phyloP scores from a whole-genome alignment of 2,888 invertebrate species.

The Unio delphinus region DNA sequence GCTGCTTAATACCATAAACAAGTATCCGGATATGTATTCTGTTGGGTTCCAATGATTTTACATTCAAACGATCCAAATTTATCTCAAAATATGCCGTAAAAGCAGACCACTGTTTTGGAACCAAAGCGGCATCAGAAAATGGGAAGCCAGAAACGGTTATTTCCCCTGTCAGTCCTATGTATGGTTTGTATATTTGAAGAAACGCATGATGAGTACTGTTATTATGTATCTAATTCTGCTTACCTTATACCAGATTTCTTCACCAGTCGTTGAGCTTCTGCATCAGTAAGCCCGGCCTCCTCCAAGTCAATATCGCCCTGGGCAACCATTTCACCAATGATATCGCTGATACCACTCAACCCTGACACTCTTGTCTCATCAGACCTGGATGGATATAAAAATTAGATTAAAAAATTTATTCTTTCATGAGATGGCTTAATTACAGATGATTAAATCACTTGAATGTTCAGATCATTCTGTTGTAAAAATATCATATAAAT shows the following conservation, averaged over 20 bases:
- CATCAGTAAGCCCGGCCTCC: constrained; percentile 55
- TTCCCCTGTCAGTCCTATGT: too few relatives aligned
- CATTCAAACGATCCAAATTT: too few relatives aligned
- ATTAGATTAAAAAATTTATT: not conserved
- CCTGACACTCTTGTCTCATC: constrained; percentile 47
- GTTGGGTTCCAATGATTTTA: too few relatives aligned
- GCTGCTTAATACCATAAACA: too few relatives aligned
- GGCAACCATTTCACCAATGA: constrained; percentile 64
- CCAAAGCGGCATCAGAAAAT: too few relatives aligned
- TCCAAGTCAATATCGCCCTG: constrained; percentile 58
- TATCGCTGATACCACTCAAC: constrained; percentile 65
- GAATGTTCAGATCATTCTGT: not conserved
- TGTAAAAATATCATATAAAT: too few relatives aligned
- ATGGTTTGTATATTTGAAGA: too few relatives aligned
- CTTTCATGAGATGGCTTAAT: not conserved
- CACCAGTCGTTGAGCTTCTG: constrained; percentile 49
- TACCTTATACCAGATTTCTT: constrained; percentile 46
- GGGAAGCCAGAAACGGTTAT: too few relatives aligned
- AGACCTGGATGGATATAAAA: constrained; percentile 26
- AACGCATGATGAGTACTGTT: too few relatives aligned
- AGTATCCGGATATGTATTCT: too few relatives aligned
- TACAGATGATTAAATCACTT: not conserved
- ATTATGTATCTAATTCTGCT: not conserved
- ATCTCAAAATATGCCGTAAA: too few relatives aligned
- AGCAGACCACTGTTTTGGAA: too few relatives aligned